Evolutionary conservation across 2,888 invertebrate genomes (phyloP), one percentile per base, ranked within the genome.

Genomic region (Pseudococcus longispinus): DNA sequence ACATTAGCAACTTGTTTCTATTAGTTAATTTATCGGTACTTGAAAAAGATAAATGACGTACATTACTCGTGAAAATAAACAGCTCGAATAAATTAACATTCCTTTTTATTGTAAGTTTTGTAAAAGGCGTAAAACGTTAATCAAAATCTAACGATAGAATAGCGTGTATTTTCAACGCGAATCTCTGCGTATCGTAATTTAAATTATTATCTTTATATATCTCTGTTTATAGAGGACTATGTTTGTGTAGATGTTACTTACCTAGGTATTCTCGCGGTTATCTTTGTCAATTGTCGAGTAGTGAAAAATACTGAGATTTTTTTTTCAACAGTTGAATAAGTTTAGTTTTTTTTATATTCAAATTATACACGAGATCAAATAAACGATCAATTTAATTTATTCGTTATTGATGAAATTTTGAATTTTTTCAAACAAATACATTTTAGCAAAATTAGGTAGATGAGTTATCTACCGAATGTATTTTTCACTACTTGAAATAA

Each of bases 71-170:
- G 18, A 70, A 80, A 80, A 80, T 42, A 29, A 80, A 23, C 77
- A 42, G 77, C 42, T 80, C 77, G 77, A 80, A 80, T 74, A 74
- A 74, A 74, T 80, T 42, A 42, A 80, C 77, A 80, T 80, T 80
- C 77, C 77, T 80, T 80, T 42, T 80, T 80, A 80, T 80, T 42
- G 42, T 80, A 42, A 80, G 42, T 80, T 42, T 42, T 80, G 37
- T 80, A 80, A 80, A 80, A 42, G 42, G 42, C 77, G 77, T 80
- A 29, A 80, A 80, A 80, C 77, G 77, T 80, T 80, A 80, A 80
- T 80, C 77, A 80, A 80, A 80, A 80, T 80, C 42, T 42, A 80
- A 80, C 37, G 77, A 70, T 70, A 70, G 26, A 18, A 26, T 70
- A 29, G 15, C 29, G 5, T 29, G 70, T 70, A 70, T 29, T 65